Base-by-base conservation (phyloP, 2,888 invertebrate species). In the Maniola hyperantus region DNA sequence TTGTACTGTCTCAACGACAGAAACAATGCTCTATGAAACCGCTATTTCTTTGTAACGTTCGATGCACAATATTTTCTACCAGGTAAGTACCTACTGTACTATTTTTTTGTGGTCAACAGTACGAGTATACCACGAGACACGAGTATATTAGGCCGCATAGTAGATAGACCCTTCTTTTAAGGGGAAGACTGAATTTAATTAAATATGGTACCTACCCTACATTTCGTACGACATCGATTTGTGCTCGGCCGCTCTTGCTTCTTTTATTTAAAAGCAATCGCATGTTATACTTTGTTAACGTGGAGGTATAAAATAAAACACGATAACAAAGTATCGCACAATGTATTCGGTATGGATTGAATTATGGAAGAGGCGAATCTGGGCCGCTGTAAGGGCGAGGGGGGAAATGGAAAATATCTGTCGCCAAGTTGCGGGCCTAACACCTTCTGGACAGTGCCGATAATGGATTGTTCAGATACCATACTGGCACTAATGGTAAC, bases 391-490 rank as follows among this genome's bases (percentile, higher is more conserved):
- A 78, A 84, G 81, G 83, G 83, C 84, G 81, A 82, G 82, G 79
- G 83, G 87, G 88, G 87, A 87, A 91, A 92, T 91, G 90, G 91
- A 89, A 91, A 91, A 91, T 91, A 87, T 89, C 85, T 91, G 91
- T 91, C 83, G 84, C 87, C 85, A 89, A 89, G 83, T 90, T 87
- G 82, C 79, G 83, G 76, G 82, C 78, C 87, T 84, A 84, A 87
- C 85, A 85, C 82, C 83, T 84, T 82, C 83, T 88, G 90, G 87
- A 83, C 88, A 83, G 80, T 83, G 73, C 77, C 83, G 84, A 79
- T 91, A 91, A 91, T 91, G 89, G 89, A 91, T 89, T 91, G 89
- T 90, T 89, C 89, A 88, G 89, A 90, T 86, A 85, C 84, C 83
- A 83, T 83, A 48, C 39, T 51, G 53, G 20, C 57, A 39, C 57